These are phyloP conservation scores for Cataglyphis hispanica DNA, from an alignment of 1,140 invertebrate genomes.

Conservation along the genomic window DNA sequence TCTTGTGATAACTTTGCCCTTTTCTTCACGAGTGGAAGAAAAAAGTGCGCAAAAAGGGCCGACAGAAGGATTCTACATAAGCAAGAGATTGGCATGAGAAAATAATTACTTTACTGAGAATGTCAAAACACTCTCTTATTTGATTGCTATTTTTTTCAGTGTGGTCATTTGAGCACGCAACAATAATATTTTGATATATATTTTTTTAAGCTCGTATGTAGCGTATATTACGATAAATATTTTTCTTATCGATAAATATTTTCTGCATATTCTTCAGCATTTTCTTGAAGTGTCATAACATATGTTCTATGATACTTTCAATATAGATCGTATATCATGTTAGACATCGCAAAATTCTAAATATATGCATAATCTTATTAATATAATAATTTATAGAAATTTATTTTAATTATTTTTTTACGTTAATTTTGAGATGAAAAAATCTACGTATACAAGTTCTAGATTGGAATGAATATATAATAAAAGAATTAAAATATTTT, in stretches of 20 bases:
- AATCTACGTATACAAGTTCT: background rate
- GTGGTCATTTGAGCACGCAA: conserved; percentile 6
- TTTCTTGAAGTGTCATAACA: background rate
- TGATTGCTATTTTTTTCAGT: conserved; percentile 28
- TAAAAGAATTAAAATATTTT: background rate
- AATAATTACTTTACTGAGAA: conserved; percentile 55
- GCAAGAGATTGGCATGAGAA: conserved; percentile 43
- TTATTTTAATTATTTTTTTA: background rate
- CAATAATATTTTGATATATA: conserved; percentile 36
- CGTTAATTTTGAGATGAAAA: background rate
- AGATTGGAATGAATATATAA: background rate
- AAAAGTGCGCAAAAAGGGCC: conserved; percentile 67
- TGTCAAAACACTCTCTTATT: conserved; percentile 65
- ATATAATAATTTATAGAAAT: background rate
- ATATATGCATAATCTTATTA: background rate
- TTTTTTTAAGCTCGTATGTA: background rate
- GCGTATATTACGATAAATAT: background rate
- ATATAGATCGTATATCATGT: background rate
- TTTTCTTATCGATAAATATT: conserved; percentile 21
- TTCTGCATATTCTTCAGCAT: background rate
- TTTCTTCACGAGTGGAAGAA: conserved; percentile 26
- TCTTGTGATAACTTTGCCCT: conserved; percentile 74
- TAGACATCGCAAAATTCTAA: background rate
- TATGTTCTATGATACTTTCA: background rate
- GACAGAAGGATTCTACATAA: conserved; percentile 70